Conservation (phyloP, 2,797 vertebrate genomes). For the Alauda arvensis region DNA sequence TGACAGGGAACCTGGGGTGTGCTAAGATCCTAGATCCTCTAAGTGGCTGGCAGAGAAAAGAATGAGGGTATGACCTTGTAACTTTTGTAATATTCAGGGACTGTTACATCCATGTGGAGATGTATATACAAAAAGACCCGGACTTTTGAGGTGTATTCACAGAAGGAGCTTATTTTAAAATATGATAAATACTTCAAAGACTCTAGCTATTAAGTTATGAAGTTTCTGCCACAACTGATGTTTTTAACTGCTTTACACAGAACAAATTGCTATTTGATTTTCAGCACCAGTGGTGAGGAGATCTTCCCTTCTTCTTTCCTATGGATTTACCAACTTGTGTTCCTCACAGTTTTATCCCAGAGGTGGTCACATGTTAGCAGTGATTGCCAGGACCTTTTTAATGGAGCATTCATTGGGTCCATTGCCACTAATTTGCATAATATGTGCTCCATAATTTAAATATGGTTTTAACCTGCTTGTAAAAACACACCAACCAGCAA, state of each 20-base stretch:
- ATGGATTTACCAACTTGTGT: neutral
- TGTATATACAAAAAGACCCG: neutral
- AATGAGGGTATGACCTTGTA: neutral
- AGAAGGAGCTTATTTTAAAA: neutral
- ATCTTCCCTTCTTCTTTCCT: neutral
- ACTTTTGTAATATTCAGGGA: neutral
- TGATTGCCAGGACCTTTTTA: neutral
- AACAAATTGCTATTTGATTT: neutral
- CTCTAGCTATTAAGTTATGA: neutral
- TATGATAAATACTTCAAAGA: neutral
- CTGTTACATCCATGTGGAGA: neutral
- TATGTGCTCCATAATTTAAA: neutral
- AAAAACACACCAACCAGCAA: neutral
- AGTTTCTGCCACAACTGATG: neutral
- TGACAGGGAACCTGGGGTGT: neutral
- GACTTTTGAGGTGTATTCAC: neutral
- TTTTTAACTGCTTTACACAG: neutral
- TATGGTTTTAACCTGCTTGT: neutral
- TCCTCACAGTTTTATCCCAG: neutral
- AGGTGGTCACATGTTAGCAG: neutral
- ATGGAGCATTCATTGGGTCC: neutral
- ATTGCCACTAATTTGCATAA: neutral
- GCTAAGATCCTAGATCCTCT: neutral
- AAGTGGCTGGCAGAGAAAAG: neutral
- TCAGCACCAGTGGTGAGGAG: accelerated